phyloP scores from a whole-genome alignment of 2,113 vertebrate genomes.

The Urocynchramus pylzowi region DNA sequence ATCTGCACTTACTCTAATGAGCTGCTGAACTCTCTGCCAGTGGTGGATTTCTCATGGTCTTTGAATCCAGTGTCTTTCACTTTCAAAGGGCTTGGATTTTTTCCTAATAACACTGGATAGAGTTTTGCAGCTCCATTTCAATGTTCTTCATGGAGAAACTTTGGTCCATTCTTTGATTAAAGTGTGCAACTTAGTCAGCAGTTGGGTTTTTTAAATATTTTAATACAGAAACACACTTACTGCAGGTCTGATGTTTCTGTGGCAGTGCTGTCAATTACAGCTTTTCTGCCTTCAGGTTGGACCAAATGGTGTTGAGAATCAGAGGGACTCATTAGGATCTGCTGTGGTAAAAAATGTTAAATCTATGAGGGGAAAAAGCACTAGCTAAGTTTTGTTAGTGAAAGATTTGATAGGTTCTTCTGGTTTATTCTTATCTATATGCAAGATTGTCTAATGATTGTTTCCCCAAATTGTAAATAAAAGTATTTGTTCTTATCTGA shows the following conservation, averaged over 20 bases:
- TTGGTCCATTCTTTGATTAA: neutral
- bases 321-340: neutral
- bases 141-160: neutral
- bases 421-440: neutral
- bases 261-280: neutral
- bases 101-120: rapidly evolving
- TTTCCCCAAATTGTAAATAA: neutral
- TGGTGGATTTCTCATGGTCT: neutral
- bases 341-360: neutral
- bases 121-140: neutral
- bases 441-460: neutral
- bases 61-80: neutral
- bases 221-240: neutral
- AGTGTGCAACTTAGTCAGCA: neutral
- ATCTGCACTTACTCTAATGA: neutral
- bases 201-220: neutral
- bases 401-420: neutral
- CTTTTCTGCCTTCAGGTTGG: neutral
- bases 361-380: neutral
- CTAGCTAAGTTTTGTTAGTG: neutral
- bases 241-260: neutral
- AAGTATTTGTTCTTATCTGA: constrained; percentile 24
- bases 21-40: neutral
- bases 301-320: neutral
- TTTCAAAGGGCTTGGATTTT: neutral